Percentiles rank a stretch among this genome's conserved stretches.
phyloP scores from a whole-genome alignment of 2,113 vertebrate genomes.

The Zosterops hypoxanthus region DNA sequence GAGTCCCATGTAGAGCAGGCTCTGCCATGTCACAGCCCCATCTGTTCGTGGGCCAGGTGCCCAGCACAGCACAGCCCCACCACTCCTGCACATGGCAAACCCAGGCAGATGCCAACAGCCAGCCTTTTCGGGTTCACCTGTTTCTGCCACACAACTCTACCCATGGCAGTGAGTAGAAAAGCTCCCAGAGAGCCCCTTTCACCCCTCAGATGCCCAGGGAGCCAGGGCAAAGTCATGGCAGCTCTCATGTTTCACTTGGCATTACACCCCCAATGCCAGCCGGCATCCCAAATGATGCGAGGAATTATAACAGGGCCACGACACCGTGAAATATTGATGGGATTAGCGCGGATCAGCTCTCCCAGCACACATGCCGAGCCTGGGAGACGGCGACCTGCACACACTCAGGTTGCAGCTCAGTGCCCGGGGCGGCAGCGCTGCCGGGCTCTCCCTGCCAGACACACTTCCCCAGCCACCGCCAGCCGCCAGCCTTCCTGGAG shows the following conservation, averaged over 20 bases:
- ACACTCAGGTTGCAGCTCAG: not conserved
- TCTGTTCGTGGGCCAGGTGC: not conserved
- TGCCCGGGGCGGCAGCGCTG: accelerated
- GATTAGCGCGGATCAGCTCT: constrained; percentile 51
- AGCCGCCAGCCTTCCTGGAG: not conserved
- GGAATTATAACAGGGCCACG: constrained; percentile 19
- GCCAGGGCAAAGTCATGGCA: not conserved
- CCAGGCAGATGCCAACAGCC: accelerated
- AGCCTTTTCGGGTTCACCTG: accelerated
- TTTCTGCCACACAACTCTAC: not conserved
- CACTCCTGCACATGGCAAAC: accelerated
- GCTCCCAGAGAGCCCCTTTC: not conserved
- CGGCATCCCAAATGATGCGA: not conserved
- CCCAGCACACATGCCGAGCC: not conserved
- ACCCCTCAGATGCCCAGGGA: not conserved
- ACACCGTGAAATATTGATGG: constrained; percentile 42
- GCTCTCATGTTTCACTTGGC: constrained; percentile 13
- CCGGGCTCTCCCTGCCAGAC: not conserved
- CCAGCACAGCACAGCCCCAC: not conserved
- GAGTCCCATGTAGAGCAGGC: not conserved
- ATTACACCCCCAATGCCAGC: not conserved
- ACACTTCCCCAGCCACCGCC: not conserved
- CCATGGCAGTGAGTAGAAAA: accelerated
- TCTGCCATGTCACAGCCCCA: not conserved
- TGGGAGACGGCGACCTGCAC: accelerated